Conservation (phyloP, 2,797 vertebrate species). For the Rhinella marina region DNA sequence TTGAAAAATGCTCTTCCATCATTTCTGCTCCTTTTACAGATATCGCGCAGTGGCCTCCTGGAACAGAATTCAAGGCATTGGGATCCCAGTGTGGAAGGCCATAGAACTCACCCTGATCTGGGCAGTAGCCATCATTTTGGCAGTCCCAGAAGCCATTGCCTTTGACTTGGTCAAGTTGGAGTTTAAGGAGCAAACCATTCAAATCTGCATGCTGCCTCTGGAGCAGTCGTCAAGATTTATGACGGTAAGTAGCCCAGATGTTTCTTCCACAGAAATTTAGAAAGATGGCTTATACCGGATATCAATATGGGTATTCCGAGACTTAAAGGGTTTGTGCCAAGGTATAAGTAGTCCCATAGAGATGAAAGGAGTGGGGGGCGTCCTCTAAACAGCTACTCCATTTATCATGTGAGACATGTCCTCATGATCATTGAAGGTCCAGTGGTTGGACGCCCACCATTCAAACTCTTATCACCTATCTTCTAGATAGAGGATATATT, state of each 20-base stretch:
- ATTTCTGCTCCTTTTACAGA: constrained; percentile 65
- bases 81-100: constrained; percentile 86
- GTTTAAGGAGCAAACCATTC: constrained; percentile 79
- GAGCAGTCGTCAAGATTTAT: constrained; percentile 79
- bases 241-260: constrained; percentile 70
- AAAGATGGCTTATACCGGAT: no score
- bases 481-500: no score
- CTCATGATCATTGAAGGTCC: no score
- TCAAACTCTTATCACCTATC: no score
- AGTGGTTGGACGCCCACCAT: no score
- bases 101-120: constrained; percentile 86
- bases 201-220: constrained; percentile 81
- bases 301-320: no score
- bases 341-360: no score
- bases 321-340: no score
- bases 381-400: no score
- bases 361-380: no score
- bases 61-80: constrained; percentile 89
- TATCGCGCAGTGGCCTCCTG: constrained; percentile 89
- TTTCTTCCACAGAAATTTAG: background rate
- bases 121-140: constrained; percentile 81
- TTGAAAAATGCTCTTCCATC: background rate
- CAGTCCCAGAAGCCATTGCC: constrained; percentile 83
- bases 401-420: no score
- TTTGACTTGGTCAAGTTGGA: constrained; percentile 84